Percentiles rank a stretch among this genome's conserved stretches.
Evolutionary conservation across 2,797 vertebrate genomes (phyloP).

Genomic region (Pitangus sulphuratus): DNA sequence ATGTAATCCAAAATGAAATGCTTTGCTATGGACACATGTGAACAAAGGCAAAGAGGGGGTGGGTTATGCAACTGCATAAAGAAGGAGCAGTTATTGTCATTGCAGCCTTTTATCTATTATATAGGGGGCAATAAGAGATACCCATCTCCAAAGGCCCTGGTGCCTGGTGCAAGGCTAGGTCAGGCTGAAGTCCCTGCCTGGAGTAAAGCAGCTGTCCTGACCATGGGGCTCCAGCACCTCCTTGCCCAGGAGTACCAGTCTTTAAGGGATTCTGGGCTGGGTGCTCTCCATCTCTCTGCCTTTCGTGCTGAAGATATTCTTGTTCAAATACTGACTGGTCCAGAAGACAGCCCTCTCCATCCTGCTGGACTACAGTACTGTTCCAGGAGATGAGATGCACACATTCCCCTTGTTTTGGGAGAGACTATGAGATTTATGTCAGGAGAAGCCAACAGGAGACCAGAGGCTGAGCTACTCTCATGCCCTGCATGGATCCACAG

Average conservation of each 20-base stretch:
- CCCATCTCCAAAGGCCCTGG: background rate
- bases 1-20: slow-evolving; percentile 39
- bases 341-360: background rate
- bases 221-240: accelerated
- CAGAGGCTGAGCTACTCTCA: background rate
- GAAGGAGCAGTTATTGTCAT: background rate
- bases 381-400: background rate
- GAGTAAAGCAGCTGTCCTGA: background rate
- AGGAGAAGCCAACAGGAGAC: background rate
- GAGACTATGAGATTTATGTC: background rate
- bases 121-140: background rate
- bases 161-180: background rate
- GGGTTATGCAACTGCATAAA: background rate
- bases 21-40: background rate
- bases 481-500: background rate
- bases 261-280: background rate
- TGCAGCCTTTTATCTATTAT: background rate
- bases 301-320: background rate
- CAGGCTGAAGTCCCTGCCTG: background rate
- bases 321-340: background rate
- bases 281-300: background rate
- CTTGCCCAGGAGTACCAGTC: background rate
- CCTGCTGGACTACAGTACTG: background rate
- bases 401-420: background rate
- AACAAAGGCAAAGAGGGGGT: slow-evolving; percentile 19